Conservation (phyloP, 2,113 vertebrate genomes). For the Hystrix brachyura region DNA sequence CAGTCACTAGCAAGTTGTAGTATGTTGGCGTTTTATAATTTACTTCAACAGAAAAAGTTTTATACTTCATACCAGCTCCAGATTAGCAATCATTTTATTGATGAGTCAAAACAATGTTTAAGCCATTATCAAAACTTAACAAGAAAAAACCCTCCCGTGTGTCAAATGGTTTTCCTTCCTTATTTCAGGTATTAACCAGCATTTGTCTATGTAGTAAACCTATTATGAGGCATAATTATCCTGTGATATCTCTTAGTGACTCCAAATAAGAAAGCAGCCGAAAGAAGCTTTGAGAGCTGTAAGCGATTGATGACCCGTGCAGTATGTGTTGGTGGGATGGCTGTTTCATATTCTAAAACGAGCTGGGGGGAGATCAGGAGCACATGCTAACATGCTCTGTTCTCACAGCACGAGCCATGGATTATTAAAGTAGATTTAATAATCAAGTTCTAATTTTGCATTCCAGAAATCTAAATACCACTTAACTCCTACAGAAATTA, state of each 20-base stretch:
- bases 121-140: constrained; percentile 5
- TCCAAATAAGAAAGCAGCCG: background rate
- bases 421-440: constrained; percentile 69
- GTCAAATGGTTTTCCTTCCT: constrained; percentile 2
- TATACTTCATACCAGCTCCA: background rate
- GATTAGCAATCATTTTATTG: constrained; percentile 31
- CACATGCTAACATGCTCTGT: constrained; percentile 38
- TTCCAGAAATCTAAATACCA: constrained; percentile 61
- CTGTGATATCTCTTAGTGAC: background rate
- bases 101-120: constrained; percentile 5
- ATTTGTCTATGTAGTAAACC: background rate
- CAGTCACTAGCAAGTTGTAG: background rate
- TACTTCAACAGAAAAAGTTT: background rate
- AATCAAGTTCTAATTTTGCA: constrained; percentile 60
- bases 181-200: background rate
- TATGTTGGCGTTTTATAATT: background rate
- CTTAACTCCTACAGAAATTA: constrained; percentile 76
- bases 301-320: background rate
- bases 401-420: constrained; percentile 35
- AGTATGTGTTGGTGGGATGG: background rate
- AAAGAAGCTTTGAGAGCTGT: background rate
- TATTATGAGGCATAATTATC: background rate
- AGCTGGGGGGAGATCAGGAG: background rate
- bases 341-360: constrained; percentile 53
- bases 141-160: background rate